phyloP scores from a whole-genome alignment of 2,888 invertebrate genomes.

The Tenthredo amoena region DNA sequence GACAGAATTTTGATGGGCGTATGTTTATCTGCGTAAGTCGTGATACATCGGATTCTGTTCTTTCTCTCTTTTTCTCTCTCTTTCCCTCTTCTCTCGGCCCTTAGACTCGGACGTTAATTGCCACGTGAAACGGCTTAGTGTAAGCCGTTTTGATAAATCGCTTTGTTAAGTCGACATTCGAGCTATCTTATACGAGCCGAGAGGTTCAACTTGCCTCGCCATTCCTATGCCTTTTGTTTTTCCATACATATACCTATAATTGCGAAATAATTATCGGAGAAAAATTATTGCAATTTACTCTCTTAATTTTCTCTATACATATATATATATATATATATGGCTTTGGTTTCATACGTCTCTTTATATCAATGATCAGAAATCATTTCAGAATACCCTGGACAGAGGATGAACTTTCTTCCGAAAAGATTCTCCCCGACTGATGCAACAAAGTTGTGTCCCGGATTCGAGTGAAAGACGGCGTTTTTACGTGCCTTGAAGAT shows the following conservation, averaged over 20 bases:
- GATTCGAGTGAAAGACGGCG: not conserved
- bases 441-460: not conserved
- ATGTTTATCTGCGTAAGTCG: constrained; percentile 13
- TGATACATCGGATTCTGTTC: not conserved
- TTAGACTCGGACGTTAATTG: constrained; percentile 74
- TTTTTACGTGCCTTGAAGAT: constrained; percentile 2
- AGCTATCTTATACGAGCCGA: not conserved
- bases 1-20: constrained; percentile 42
- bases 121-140: constrained; percentile 72
- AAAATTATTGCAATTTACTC: not conserved
- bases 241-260: not conserved
- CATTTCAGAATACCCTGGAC: not conserved
- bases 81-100: not conserved
- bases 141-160: constrained; percentile 75
- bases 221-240: not conserved
- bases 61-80: not conserved
- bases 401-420: not conserved
- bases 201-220: not conserved
- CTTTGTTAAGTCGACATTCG: constrained; percentile 67
- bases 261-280: not conserved
- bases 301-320: not conserved
- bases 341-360: not conserved
- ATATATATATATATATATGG: too few relatives aligned
- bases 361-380: too few relatives aligned
- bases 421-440: not conserved